Evolutionary conservation across 2,113 vertebrate genomes (phyloP).

Genomic region (Xiphophorus hellerii): DNA sequence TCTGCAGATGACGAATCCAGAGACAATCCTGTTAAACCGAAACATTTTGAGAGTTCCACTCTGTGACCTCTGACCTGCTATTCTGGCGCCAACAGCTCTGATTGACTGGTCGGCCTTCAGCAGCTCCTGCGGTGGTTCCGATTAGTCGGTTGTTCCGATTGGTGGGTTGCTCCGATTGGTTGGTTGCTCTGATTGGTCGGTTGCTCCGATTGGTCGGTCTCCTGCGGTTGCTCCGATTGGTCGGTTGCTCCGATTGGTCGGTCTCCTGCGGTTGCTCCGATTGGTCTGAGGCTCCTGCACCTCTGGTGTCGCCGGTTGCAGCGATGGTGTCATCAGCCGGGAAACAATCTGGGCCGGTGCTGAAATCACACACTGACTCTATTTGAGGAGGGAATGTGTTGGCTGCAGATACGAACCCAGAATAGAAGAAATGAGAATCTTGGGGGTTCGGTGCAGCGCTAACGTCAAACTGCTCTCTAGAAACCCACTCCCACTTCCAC

Average conservation of each 20-base stretch:
- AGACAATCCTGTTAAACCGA: neutral
- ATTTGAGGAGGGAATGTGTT: constrained; percentile 58
- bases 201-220: too few species aligned
- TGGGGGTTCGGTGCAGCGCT: constrained; percentile 47
- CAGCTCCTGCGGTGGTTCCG: too few species aligned
- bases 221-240: too few species aligned
- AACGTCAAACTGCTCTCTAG: constrained; percentile 36
- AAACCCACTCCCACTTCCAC: neutral
- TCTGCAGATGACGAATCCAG: neutral
- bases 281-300: too few species aligned
- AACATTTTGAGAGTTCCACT: neutral
- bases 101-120: neutral
- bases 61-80: neutral
- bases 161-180: too few species aligned
- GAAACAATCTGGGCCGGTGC: constrained; percentile 22
- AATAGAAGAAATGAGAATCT: constrained; percentile 19
- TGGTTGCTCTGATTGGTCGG: neutral
- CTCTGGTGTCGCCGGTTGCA: neutral
- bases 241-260: too few species aligned
- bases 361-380: constrained; percentile 49
- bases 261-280: too few species aligned
- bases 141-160: neutral
- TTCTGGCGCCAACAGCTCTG: neutral
- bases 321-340: constrained; percentile 36
- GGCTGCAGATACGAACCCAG: constrained; percentile 22